Conservation (phyloP, 2,797 vertebrate genomes). For the Syngnathus rostellatus region DNA sequence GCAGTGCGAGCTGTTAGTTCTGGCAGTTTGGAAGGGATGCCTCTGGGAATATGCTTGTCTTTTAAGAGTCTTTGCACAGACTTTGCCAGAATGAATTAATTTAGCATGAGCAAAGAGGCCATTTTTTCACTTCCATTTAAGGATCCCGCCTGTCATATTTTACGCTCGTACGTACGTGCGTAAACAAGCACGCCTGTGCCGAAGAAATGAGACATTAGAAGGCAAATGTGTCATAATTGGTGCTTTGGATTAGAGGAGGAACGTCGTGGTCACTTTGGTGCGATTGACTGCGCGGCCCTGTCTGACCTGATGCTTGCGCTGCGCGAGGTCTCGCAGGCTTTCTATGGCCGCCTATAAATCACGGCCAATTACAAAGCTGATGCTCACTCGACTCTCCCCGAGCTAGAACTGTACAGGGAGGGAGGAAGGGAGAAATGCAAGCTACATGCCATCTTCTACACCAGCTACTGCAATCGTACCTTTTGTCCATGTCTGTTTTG, state of each 20-base stretch:
- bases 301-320: slow-evolving; percentile 45
- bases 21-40: slow-evolving; percentile 55
- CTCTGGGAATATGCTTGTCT: slow-evolving; percentile 57
- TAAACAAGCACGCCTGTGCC: neutral
- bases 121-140: slow-evolving; percentile 45
- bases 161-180: slow-evolving; percentile 8
- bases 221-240: neutral
- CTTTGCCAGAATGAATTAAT: slow-evolving; percentile 63
- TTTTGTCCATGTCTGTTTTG: neutral
- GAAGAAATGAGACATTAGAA: neutral
- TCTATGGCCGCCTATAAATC: slow-evolving; percentile 63
- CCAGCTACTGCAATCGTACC: neutral
- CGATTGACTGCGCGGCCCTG: slow-evolving; percentile 43
- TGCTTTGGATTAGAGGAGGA: slow-evolving; percentile 24
- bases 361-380: slow-evolving; percentile 42
- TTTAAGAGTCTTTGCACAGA: slow-evolving; percentile 61
- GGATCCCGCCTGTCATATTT: slow-evolving; percentile 50
- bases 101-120: slow-evolving; percentile 48
- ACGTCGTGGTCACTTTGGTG: slow-evolving; percentile 37
- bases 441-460: neutral
- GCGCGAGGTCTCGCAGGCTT: slow-evolving; percentile 47
- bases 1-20: slow-evolving; percentile 55
- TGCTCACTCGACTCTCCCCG: neutral
- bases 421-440: neutral
- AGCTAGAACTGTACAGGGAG: neutral